A percentile compares a stretch with the other conserved stretches of the same genome.
Conservation (phyloP, 2,113 vertebrate species). For the Numida meleagris region DNA sequence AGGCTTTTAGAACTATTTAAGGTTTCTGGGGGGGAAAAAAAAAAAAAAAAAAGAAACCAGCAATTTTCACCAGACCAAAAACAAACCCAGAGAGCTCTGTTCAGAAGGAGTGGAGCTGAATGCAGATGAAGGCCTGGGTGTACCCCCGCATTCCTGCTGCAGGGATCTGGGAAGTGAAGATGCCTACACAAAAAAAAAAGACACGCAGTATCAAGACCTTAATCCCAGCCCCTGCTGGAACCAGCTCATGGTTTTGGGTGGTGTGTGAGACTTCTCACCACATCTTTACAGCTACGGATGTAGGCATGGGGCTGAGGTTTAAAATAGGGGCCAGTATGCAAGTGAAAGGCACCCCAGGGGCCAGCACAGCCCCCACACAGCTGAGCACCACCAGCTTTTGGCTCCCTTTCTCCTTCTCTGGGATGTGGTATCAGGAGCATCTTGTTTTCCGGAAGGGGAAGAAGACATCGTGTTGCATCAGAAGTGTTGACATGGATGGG, state of each 20-base stretch:
- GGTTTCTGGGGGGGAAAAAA: not conserved
- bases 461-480: not conserved
- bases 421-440: not conserved
- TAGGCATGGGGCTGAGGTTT: not conserved
- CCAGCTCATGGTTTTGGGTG: too few species aligned
- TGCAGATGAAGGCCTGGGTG: not conserved
- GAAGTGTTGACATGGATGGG: not conserved
- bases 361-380: not conserved
- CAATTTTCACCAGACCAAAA: not conserved
- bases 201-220: not conserved
- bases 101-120: rapidly evolving
- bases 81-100: rapidly evolving
- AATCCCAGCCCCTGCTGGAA: not conserved
- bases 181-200: not conserved
- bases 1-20: not conserved
- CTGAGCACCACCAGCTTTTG: not conserved
- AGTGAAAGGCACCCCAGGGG: not conserved
- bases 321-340: not conserved
- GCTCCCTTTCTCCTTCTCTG: not conserved
- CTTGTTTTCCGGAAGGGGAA: not conserved
- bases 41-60: not conserved
- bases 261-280: not conserved
- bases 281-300: not conserved
- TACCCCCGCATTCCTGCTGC: not conserved
- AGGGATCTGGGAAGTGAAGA: not conserved